These are phyloP conservation scores for Epinephelus coioides DNA, from an alignment of 2,797 vertebrate species.

Conservation along the genomic window DNA sequence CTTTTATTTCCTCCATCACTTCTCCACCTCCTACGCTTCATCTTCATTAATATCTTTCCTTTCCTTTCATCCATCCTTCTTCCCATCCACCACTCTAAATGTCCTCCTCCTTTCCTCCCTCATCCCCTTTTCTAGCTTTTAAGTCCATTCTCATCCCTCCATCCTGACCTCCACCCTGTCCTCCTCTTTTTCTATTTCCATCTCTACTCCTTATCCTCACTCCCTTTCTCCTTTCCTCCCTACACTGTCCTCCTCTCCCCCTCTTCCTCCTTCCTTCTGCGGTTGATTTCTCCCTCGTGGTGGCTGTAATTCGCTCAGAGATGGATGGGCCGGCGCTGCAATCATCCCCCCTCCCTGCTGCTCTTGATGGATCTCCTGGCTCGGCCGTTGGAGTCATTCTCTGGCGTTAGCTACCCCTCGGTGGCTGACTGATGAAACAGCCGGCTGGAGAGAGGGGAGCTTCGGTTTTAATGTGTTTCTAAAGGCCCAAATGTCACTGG, in stretches of 20 bases:
- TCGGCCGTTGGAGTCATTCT: conserved; percentile 41
- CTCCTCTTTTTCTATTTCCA: not conserved
- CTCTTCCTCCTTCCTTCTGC: not conserved
- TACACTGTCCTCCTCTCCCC: not conserved
- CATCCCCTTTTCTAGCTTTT: not conserved
- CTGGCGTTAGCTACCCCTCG: not conserved
- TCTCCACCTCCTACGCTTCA: not conserved
- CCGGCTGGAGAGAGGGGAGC: not conserved
- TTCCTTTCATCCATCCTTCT: not conserved
- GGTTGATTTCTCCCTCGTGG: conserved; percentile 41
- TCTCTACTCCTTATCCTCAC: not conserved
- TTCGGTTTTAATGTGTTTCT: conserved; percentile 39
- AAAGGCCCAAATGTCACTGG: conserved; percentile 12
- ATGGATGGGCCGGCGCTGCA: conserved; percentile 56
- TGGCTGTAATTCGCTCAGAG: conserved; percentile 65
- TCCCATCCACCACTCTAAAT: not conserved
- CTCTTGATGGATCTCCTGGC: conserved; percentile 59
- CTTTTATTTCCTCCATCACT: not conserved
- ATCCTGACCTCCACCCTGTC: not conserved
- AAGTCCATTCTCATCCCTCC: not conserved
- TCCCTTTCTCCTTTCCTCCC: not conserved
- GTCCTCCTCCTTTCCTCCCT: not conserved
- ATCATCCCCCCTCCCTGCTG: conserved; percentile 40
- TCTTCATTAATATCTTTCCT: not conserved
- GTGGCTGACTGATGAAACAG: conserved; percentile 46